Percentiles rank a stretch among this genome's conserved stretches.
Conservation (phyloP, 2,797 vertebrate species). For the Vireo griseus region DNA sequence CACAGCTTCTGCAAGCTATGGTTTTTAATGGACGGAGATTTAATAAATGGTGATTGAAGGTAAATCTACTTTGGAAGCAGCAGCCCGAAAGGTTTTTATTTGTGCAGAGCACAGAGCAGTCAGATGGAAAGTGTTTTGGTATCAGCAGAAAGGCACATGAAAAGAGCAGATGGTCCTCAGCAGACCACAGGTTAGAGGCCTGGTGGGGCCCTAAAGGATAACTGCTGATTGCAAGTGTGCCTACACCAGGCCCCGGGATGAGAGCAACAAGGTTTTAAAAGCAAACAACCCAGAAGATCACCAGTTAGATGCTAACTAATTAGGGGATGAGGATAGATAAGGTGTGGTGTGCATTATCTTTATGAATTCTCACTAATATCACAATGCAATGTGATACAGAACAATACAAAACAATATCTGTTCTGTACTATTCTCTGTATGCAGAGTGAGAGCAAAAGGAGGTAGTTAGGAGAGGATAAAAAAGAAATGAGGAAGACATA, state of each 20-base stretch:
- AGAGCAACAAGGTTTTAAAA: background rate
- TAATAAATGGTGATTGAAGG: conserved; percentile 98
- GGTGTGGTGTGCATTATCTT: background rate
- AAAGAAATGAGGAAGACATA: background rate
- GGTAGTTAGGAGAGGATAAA: background rate
- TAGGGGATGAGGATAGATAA: background rate
- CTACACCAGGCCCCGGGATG: background rate
- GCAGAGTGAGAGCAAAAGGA: background rate
- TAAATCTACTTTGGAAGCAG: conserved; percentile 93
- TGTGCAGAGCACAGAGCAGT: conserved; percentile 65
- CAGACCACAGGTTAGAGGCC: background rate
- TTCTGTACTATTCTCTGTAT: background rate
- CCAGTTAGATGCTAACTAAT: background rate
- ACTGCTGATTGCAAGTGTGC: background rate
- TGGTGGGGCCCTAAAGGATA: background rate
- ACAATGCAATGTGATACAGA: no score
- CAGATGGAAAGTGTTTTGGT: conserved; percentile 66
- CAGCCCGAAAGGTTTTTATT: conserved; percentile 77
- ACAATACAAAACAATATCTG: no score
- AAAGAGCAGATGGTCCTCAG: conserved; percentile 42
- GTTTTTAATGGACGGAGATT: conserved; percentile 94
- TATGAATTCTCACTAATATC: background rate
- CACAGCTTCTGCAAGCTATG: conserved; percentile 80
- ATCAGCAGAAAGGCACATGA: conserved; percentile 38
- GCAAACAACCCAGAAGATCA: background rate